A percentile compares a stretch with the other conserved stretches of the same genome.
These are phyloP conservation scores for Lamellibrachia columna DNA, from an alignment of 2,888 invertebrate species.

Conservation along the genomic window DNA sequence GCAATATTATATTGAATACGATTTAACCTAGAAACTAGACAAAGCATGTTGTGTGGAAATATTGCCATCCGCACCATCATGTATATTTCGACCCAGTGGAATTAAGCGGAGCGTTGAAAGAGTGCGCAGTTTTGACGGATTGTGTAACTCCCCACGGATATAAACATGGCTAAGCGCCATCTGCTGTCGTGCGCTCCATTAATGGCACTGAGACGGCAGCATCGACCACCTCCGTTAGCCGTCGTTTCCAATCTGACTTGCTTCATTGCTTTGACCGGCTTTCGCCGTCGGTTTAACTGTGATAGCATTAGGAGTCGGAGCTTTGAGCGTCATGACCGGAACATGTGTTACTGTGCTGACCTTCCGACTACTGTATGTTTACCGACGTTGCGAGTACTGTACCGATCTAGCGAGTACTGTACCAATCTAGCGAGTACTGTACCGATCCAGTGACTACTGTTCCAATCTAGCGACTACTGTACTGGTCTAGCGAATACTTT, in stretches of 20 bases:
- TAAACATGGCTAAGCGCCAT: background rate
- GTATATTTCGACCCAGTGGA: background rate
- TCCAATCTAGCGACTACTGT: background rate
- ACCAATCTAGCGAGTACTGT: background rate
- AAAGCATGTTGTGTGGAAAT: background rate
- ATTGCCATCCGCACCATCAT: background rate
- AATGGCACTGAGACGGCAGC: background rate
- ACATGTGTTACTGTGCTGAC: no score
- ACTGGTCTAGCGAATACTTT: background rate
- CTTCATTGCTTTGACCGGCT: background rate
- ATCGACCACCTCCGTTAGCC: background rate
- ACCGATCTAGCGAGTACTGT: background rate
- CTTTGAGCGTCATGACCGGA: background rate
- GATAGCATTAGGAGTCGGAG: background rate
- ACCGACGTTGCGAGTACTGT: background rate
- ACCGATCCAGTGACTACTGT: background rate
- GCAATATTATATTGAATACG: background rate
- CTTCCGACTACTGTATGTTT: no score
- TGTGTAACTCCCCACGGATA: background rate
- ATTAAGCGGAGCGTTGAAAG: background rate
- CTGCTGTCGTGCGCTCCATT: background rate
- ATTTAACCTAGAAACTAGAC: background rate
- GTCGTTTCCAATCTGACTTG: background rate
- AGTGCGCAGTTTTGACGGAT: background rate
- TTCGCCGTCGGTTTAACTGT: background rate